These are phyloP conservation scores for Atherinosoma microstoma DNA, from an alignment of 2,797 vertebrate genomes.

Conservation along the genomic window DNA sequence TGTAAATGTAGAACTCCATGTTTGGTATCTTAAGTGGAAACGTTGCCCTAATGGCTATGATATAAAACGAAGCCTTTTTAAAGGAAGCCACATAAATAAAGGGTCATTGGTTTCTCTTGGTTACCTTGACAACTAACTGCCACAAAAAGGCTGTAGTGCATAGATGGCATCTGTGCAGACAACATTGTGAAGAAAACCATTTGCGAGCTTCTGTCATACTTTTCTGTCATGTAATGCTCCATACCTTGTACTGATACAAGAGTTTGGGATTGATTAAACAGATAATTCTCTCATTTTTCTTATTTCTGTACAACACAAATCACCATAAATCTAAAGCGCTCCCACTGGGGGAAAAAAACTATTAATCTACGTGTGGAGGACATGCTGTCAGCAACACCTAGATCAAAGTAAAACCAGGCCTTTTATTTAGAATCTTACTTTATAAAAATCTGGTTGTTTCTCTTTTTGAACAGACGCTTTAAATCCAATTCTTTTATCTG, in stretches of 20 bases:
- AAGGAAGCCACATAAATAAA: slow-evolving; percentile 50
- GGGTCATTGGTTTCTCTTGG: slow-evolving; percentile 50
- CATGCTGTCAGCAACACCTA: not conserved
- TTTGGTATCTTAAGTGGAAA: slow-evolving; percentile 27
- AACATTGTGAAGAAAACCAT: slow-evolving; percentile 10
- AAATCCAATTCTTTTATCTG: not conserved
- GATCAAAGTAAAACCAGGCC: not conserved
- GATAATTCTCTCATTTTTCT: not conserved
- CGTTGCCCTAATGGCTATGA: slow-evolving; percentile 46
- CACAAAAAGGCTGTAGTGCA: slow-evolving; percentile 29
- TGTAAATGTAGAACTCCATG: slow-evolving; percentile 8
- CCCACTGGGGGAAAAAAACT: not conserved
- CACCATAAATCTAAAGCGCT: not conserved
- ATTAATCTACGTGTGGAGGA: not conserved
- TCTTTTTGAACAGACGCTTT: not conserved
- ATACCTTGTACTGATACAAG: not conserved
- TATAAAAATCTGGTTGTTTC: not conserved
- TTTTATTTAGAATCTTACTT: not conserved
- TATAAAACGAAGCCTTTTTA: slow-evolving; percentile 52
- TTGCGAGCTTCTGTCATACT: not conserved
- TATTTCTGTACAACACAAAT: not conserved
- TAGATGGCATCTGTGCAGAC: slow-evolving; percentile 15
- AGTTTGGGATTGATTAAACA: not conserved
- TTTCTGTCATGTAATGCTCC: not conserved
- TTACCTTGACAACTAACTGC: slow-evolving; percentile 73